phyloP scores from a whole-genome alignment of 2,797 vertebrate species.

The Thripadectes ignobilis region DNA sequence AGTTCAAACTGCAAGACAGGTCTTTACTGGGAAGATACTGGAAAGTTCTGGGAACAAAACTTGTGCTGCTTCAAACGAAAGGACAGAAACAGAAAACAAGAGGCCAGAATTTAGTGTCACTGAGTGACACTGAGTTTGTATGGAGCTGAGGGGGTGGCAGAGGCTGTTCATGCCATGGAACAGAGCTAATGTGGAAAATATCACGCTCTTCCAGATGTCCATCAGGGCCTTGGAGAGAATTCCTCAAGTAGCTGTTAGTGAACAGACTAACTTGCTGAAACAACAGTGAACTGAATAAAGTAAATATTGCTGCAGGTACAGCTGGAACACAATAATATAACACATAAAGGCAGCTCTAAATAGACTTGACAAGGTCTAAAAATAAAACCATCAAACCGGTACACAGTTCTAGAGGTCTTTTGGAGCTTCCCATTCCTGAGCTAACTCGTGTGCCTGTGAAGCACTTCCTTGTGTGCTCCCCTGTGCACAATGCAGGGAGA shows the following conservation, averaged over 20 bases:
- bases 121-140: neutral
- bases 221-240: neutral
- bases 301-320: neutral
- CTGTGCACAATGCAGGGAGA: neutral
- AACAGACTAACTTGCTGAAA: neutral
- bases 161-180: neutral
- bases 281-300: neutral
- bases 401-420: neutral
- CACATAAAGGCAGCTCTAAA: neutral
- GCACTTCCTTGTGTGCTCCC: neutral
- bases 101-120: neutral
- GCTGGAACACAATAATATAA: neutral
- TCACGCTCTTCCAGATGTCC: neutral
- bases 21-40: neutral
- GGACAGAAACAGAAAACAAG: neutral
- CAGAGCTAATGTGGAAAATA: conserved; percentile 1
- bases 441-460: neutral
- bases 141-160: neutral
- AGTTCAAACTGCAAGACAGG: neutral
- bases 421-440: neutral
- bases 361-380: neutral
- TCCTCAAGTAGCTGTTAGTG: neutral
- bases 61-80: neutral
- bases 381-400: neutral
- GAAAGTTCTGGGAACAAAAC: neutral